A percentile compares a stretch with the other conserved stretches of the same genome.
These are phyloP conservation scores for Saccopteryx bilineata DNA, from an alignment of 2,113 vertebrate species.

Conservation along the genomic window DNA sequence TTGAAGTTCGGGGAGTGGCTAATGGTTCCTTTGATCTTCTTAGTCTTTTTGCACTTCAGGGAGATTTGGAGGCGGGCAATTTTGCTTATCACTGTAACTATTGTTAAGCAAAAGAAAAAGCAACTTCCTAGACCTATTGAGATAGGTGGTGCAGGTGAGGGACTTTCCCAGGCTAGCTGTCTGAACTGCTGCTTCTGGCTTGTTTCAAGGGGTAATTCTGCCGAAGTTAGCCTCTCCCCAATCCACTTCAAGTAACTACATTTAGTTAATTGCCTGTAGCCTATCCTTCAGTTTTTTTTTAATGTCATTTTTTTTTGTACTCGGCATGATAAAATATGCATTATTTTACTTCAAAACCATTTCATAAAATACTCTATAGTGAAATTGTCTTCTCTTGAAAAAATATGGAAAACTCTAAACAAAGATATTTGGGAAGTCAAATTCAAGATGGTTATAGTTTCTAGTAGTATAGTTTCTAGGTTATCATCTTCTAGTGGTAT, in stretches of 20 bases:
- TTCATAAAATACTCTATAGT: neutral
- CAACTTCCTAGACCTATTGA: conserved; percentile 69
- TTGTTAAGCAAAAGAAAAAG: conserved; percentile 80
- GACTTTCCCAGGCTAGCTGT: conserved; percentile 41
- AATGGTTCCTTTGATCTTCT: conserved; percentile 80
- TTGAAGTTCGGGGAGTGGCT: conserved; percentile 80
- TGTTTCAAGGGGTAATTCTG: conserved; percentile 36
- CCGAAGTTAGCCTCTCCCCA: neutral
- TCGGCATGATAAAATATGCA: neutral
- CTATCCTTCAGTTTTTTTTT: neutral
- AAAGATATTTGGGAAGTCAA: neutral
- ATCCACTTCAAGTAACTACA: neutral
- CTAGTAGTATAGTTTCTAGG: neutral
- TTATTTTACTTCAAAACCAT: conserved; percentile 17
- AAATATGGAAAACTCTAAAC: neutral
- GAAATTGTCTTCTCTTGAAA: neutral
- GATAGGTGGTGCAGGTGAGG: conserved; percentile 65
- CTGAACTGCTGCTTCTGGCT: neutral
- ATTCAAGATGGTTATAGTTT: neutral
- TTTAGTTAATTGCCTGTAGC: neutral
- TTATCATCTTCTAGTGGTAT: neutral
- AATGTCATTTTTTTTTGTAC: neutral
- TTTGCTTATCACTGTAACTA: conserved; percentile 79
- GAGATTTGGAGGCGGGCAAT: conserved; percentile 69
- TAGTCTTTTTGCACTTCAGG: conserved; percentile 78